Percentiles rank a stretch among this genome's conserved stretches.
phyloP scores from a whole-genome alignment of 1,140 invertebrate species.

The Chrysomallon squamiferum region DNA sequence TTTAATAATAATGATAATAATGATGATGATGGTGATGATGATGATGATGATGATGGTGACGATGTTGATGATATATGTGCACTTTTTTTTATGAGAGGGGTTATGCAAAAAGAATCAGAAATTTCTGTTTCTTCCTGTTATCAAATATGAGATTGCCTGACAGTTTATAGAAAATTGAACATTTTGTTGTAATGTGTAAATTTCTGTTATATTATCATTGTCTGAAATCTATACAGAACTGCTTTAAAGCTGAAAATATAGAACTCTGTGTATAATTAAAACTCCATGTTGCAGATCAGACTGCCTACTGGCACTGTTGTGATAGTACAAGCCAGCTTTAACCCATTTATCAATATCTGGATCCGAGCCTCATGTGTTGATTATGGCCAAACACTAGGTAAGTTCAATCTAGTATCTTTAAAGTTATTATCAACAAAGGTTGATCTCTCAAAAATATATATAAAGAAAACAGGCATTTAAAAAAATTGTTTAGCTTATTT shows the following conservation, averaged over 20 bases:
- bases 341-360: slow-evolving; percentile 54
- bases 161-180: background rate
- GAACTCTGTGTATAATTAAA: too few relatives aligned
- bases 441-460: background rate
- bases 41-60: background rate
- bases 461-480: background rate
- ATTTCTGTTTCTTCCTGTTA: background rate
- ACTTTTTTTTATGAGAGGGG: background rate
- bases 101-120: background rate
- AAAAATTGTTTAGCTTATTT: background rate
- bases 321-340: slow-evolving; percentile 36
- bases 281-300: slow-evolving; percentile 40
- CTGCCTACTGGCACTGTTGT: slow-evolving; percentile 54
- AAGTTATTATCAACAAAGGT: background rate
- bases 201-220: background rate
- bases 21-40: background rate
- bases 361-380: slow-evolving; percentile 48
- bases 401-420: slow-evolving; percentile 27
- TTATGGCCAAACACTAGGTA: slow-evolving; percentile 24
- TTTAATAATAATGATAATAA: background rate
- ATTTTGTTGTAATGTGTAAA: background rate
- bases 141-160: background rate
- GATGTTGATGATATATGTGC: background rate
- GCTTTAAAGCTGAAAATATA: too few relatives aligned
- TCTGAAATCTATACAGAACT: too few relatives aligned